Conservation (phyloP, 2,113 vertebrate genomes). For the Bubalus kerabau region DNA sequence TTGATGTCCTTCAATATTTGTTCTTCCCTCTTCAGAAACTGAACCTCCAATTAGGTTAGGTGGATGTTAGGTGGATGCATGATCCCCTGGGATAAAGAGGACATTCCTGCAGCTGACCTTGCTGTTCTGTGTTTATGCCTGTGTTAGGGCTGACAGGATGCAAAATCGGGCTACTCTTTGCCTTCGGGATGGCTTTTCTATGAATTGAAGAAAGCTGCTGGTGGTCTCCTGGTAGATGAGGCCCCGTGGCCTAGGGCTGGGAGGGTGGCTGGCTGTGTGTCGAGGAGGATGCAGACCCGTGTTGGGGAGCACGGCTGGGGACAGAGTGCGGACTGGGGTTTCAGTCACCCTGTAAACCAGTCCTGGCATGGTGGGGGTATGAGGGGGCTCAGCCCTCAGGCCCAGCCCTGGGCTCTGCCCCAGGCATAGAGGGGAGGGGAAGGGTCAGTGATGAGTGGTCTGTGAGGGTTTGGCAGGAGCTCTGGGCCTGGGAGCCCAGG, state of each 20-base stretch:
- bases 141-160: neutral
- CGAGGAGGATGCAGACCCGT: neutral
- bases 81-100: neutral
- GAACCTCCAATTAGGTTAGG: neutral
- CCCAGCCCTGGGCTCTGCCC: neutral
- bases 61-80: neutral
- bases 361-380: rapidly evolving
- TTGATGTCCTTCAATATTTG: neutral
- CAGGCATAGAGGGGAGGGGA: neutral
- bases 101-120: neutral
- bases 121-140: neutral
- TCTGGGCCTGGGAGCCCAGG: neutral
- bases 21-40: neutral
- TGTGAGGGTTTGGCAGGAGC: too few species aligned
- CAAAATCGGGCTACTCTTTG: rapidly evolving
- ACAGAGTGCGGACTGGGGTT: rapidly evolving
- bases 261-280: neutral
- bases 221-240: neutral
- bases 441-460: neutral
- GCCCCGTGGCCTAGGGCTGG: neutral
- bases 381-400: neutral
- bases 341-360: neutral
- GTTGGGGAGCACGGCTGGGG: rapidly evolving
- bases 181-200: rapidly evolving
- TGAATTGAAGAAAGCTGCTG: too few species aligned